A percentile compares a stretch with the other conserved stretches of the same genome.
Conservation (phyloP, 2,797 vertebrate genomes). For the Sebastes minor region DNA sequence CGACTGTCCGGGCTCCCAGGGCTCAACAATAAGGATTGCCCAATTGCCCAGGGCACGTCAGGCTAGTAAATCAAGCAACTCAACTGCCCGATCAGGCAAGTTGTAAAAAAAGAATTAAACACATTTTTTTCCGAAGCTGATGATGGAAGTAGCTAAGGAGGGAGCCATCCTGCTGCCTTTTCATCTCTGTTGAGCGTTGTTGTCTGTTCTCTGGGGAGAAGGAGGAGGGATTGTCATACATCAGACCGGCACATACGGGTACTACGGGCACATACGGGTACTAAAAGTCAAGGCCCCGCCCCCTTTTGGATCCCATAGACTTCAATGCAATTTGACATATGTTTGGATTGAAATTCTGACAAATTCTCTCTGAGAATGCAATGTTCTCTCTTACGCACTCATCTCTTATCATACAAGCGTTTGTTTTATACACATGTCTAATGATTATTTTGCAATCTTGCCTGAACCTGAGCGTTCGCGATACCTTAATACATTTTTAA, state of each 20-base stretch:
- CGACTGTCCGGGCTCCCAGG: background rate
- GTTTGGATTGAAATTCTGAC: no score
- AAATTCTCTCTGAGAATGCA: background rate
- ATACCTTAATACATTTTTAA: no score
- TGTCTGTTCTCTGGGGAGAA: background rate
- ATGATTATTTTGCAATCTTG: no score
- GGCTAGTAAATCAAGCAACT: background rate
- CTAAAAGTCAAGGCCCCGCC: no score
- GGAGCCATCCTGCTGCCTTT: background rate
- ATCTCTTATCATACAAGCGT: no score
- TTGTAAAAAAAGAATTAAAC: background rate
- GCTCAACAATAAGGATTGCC: background rate
- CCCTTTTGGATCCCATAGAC: no score
- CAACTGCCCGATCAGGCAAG: background rate
- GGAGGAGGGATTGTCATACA: background rate
- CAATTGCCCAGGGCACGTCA: background rate
- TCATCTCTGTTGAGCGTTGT: background rate
- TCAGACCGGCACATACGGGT: no score
- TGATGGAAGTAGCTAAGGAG: background rate
- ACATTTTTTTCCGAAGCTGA: background rate
- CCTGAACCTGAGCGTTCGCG: no score
- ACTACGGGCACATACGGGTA: no score
- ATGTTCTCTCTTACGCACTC: no score
- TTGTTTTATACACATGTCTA: no score
- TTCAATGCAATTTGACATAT: no score